Conservation (phyloP, 2,797 vertebrate species). For the Macrochelys suwanniensis region DNA sequence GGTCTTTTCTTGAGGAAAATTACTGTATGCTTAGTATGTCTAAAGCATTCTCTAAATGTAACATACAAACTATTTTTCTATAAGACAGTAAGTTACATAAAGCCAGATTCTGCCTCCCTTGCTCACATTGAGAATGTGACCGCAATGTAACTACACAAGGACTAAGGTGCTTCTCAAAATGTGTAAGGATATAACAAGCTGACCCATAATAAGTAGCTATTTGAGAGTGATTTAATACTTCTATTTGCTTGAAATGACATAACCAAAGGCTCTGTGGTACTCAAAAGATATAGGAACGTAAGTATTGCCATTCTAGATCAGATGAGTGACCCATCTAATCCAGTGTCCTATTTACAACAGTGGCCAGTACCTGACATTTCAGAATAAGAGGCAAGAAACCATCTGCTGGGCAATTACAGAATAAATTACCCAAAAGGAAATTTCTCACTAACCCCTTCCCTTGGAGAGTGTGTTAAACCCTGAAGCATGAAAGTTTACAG, state of each 20-base stretch:
- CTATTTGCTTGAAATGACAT: not conserved
- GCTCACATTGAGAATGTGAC: not conserved
- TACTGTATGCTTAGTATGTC: not conserved
- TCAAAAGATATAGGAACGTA: not conserved
- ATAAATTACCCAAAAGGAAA: not conserved
- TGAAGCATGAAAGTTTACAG: not conserved
- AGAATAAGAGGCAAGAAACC: not conserved
- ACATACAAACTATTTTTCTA: not conserved
- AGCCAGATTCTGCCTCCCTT: not conserved
- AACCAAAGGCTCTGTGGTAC: not conserved
- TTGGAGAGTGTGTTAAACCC: not conserved
- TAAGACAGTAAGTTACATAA: not conserved
- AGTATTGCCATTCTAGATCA: not conserved
- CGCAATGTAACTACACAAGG: not conserved
- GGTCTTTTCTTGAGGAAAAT: conserved; percentile 58
- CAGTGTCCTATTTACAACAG: not conserved
- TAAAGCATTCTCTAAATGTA: not conserved
- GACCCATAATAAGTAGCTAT: not conserved
- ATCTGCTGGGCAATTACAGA: not conserved
- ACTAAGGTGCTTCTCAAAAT: not conserved
- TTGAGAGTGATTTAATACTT: not conserved
- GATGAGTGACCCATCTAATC: not conserved
- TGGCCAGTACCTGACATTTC: not conserved
- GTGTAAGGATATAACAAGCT: not conserved
- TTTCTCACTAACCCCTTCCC: not conserved